Percentiles rank a stretch among this genome's conserved stretches.
Evolutionary conservation across 2,888 invertebrate genomes (phyloP).

Genomic region (Nephrotoma guestfalica): DNA sequence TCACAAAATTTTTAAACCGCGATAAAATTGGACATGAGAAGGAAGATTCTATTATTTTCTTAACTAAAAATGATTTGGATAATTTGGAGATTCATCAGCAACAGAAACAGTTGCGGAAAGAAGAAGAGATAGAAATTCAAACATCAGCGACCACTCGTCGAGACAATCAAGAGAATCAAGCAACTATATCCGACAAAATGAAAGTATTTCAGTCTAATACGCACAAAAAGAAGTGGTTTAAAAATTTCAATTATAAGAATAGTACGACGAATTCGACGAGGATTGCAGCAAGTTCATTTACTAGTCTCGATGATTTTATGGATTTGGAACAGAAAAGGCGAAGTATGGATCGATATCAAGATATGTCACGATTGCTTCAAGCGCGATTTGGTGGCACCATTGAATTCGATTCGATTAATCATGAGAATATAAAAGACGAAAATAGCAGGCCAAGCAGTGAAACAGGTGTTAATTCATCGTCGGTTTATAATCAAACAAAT

Average conservation of each 20-base stretch:
- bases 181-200: constrained; percentile 25
- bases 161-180: not conserved
- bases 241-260: constrained; percentile 32
- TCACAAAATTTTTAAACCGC: constrained; percentile 27
- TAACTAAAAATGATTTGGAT: constrained; percentile 48
- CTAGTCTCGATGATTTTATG: constrained; percentile 29
- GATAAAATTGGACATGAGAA: constrained; percentile 39
- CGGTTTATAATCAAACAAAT: not conserved
- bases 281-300: constrained; percentile 21
- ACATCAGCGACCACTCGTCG: constrained; percentile 24
- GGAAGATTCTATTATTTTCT: constrained; percentile 50
- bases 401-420: not conserved
- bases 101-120: constrained; percentile 28
- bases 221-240: constrained; percentile 53
- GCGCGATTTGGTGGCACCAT: constrained; percentile 42
- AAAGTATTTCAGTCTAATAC: constrained; percentile 30
- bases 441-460: not conserved
- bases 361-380: constrained; percentile 55
- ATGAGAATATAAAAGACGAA: not conserved
- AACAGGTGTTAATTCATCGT: not conserved
- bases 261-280: constrained; percentile 20
- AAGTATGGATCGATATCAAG: constrained; percentile 55
- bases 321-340: constrained; percentile 49
- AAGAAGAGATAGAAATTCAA: constrained; percentile 18
- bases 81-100: constrained; percentile 42